Base-by-base conservation (phyloP, 2,113 vertebrate genomes). In the Burhinus bistriatus region DNA sequence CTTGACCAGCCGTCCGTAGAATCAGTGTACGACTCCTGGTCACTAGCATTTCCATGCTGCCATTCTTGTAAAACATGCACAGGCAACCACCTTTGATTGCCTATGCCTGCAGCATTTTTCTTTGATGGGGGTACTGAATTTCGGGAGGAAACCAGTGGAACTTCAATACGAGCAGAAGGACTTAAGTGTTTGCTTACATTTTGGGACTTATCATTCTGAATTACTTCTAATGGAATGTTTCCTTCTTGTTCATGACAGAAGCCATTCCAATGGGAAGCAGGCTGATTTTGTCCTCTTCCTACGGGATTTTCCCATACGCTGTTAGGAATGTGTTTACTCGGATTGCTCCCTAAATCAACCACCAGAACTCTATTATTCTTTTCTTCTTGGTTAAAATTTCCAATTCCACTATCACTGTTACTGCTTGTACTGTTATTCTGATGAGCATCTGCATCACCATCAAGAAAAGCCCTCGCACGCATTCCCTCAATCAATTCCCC, bases 1-100 rank as follows among this genome's bases (percentile, higher is more conserved):
- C 99, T 99, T 5, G 99, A 99, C 99, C 99, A 99, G 45, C 99
- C 99, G 0, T 99, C 99, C 0, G 99, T 99, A 61, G 99, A 99
- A 96, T 99, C 99, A 0, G 99, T 99, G 89, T 99, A 99, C 0
- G 99, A 99, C 97, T 99, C 99, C 98, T 99, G 99, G 96, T 99
- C 99, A 0, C 99, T 99, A 87, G 98, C 98, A 44, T 93, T 96
- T 10, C 99, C 99, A 0, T 99, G 99, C 83, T 98, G 99, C 99
- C 99, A 99, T 72, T 99, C 99, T 54, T 98, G 98, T 49, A 99
- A 95, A 40, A 99, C 99, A 12, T 99, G 99, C 73, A 99, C 99
- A 1, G 99, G 99, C 51, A 99, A 96, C 99, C 99, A 99, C 44
- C 99, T 98, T 81, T 99, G 99, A 89, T 20, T 91, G 44, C 92